Evolutionary conservation across 2,888 invertebrate species (phyloP).

Genomic region (Aplocera efformata): DNA sequence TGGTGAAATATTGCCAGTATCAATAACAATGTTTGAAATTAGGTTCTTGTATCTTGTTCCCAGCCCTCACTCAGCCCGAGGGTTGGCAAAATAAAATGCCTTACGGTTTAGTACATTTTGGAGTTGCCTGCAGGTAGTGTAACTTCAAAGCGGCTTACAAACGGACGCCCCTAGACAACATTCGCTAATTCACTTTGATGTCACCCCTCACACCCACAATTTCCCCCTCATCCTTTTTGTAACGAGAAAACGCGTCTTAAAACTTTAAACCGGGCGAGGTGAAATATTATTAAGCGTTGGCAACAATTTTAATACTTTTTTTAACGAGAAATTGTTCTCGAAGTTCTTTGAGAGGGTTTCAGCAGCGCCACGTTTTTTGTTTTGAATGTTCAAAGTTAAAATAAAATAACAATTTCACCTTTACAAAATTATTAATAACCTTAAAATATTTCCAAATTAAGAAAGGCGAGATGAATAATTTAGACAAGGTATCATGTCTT

Average conservation of each 20-base stretch:
- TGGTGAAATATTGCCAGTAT: conserved; percentile 10
- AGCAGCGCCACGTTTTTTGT: conserved; percentile 27
- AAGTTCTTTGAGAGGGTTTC: conserved; percentile 45
- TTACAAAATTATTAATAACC: too few species aligned
- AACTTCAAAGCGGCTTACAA: conserved; percentile 77
- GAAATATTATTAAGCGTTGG: conserved; percentile 64
- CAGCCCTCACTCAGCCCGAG: conserved; percentile 22
- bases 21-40: conserved; percentile 16
- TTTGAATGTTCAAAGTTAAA: conserved; percentile 29
- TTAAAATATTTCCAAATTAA: too few species aligned
- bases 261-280: conserved; percentile 65
- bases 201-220: conserved; percentile 52
- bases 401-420: conserved; percentile 26
- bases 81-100: conserved; percentile 58
- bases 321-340: conserved; percentile 58
- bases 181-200: conserved; percentile 80
- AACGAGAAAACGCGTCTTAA: conserved; percentile 74
- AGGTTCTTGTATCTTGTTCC: conserved; percentile 9
- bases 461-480: too few species aligned
- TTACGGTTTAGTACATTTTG: conserved; percentile 60
- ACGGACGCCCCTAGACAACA: conserved; percentile 78
- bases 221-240: conserved; percentile 40
- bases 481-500: too few species aligned
- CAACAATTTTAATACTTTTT: conserved; percentile 62
- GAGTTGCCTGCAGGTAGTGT: conserved; percentile 63